Percentiles rank a stretch among this genome's conserved stretches.
Evolutionary conservation across 2,797 vertebrate genomes (phyloP).

Genomic region (Labroides dimidiatus): DNA sequence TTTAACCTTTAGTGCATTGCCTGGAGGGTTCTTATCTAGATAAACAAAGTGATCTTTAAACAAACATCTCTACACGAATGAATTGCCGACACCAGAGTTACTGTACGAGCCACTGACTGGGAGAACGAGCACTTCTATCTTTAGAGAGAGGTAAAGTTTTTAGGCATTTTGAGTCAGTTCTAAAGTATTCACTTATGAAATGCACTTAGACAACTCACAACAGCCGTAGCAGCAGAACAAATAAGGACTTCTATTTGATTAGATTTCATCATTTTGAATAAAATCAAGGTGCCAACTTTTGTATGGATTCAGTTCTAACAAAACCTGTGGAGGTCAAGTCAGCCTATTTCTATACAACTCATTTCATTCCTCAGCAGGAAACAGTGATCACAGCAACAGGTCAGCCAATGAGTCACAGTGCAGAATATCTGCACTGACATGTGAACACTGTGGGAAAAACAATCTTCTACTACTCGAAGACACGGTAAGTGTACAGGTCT

Average conservation of each 20-base stretch:
- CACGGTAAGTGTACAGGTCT: too few relatives aligned
- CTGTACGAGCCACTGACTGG: neutral
- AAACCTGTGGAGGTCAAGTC: neutral
- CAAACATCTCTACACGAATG: neutral
- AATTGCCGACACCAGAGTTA: neutral
- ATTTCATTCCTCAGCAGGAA: too few relatives aligned
- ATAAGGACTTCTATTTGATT: neutral
- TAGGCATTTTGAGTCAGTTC: too few relatives aligned
- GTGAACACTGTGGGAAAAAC: too few relatives aligned
- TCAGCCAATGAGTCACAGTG: too few relatives aligned
- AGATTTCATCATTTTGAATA: neutral
- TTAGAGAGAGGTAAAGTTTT: neutral
- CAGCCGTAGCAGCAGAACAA: neutral
- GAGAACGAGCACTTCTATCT: neutral
- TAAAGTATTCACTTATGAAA: neutral
- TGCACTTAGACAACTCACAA: neutral
- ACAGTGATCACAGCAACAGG: too few relatives aligned
- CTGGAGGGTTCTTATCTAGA: neutral
- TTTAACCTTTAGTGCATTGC: conserved; percentile 2
- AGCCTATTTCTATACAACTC: too few relatives aligned
- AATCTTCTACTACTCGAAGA: too few relatives aligned
- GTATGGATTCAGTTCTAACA: neutral
- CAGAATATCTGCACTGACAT: too few relatives aligned
- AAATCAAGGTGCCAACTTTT: neutral
- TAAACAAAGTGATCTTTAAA: neutral